Percentiles rank a stretch among this genome's conserved stretches.
Conservation (phyloP, 2,113 vertebrate genomes). For the Calonectris borealis region DNA sequence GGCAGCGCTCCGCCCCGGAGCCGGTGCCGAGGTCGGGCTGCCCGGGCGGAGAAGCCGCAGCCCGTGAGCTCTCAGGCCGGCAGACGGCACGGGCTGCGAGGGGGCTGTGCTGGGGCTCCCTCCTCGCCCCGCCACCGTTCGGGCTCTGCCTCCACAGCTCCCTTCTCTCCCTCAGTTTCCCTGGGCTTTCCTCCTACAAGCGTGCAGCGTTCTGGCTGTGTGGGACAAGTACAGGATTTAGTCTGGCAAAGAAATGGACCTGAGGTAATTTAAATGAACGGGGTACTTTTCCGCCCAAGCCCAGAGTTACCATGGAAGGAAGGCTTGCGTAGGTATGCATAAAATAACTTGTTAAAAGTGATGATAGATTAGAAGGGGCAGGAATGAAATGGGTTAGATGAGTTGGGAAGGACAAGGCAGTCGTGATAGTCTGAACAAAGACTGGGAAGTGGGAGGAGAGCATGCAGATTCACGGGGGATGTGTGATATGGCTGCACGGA, state of each 20-base stretch:
- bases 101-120: not conserved
- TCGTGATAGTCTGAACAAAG: not conserved
- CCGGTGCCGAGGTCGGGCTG: not conserved
- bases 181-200: rapidly evolving
- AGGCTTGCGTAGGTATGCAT: rapidly evolving
- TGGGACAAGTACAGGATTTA: not conserved
- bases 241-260: not conserved
- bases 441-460: not conserved
- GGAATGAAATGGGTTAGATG: not conserved
- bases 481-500: not conserved
- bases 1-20: not conserved
- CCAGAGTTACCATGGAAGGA: not conserved
- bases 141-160: not conserved
- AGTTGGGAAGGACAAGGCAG: not conserved
- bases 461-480: not conserved
- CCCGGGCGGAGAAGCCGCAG: not conserved
- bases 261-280: not conserved
- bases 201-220: not conserved
- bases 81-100: not conserved
- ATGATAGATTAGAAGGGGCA: rapidly evolving
- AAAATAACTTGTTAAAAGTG: not conserved
- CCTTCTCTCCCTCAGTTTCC: not conserved
- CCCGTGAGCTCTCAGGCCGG: not conserved
- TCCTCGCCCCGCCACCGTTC: not conserved
- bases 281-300: not conserved